These are phyloP conservation scores for Triplophysa yarkandensis DNA, from an alignment of 2,797 vertebrate genomes.

Conservation along the genomic window DNA sequence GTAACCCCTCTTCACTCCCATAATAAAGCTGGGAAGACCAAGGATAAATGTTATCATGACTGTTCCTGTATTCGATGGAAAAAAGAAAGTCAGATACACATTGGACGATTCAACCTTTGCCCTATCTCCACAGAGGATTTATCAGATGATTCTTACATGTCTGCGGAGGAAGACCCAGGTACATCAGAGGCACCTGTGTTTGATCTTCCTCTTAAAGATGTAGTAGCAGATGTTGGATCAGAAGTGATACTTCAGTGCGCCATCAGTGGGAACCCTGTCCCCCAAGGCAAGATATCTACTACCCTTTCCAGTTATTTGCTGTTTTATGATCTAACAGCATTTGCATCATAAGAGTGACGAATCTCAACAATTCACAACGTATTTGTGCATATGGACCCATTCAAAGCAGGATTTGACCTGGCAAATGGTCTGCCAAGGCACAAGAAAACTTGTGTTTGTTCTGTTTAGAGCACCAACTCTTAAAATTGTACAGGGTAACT, in stretches of 20 bases:
- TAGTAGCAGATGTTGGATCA: constrained; percentile 63
- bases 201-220: constrained; percentile 79
- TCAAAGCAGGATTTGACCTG: no score
- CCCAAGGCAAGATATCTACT: constrained; percentile 77
- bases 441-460: no score
- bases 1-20: no score
- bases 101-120: no score
- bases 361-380: neutral
- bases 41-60: no score
- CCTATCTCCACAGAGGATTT: constrained; percentile 60
- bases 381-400: no score
- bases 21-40: no score
- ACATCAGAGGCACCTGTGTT: constrained; percentile 78
- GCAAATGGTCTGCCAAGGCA: no score
- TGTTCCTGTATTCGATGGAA: no score
- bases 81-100: no score
- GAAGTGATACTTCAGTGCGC: constrained; percentile 82
- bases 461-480: no score
- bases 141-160: constrained; percentile 82
- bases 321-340: neutral
- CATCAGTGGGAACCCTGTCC: constrained; percentile 79
- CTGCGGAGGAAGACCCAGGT: constrained; percentile 83
- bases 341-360: neutral
- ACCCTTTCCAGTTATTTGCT: neutral
- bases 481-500: no score